These are phyloP conservation scores for Myiotriccus ornatus DNA, from an alignment of 2,797 vertebrate genomes.

Conservation along the genomic window DNA sequence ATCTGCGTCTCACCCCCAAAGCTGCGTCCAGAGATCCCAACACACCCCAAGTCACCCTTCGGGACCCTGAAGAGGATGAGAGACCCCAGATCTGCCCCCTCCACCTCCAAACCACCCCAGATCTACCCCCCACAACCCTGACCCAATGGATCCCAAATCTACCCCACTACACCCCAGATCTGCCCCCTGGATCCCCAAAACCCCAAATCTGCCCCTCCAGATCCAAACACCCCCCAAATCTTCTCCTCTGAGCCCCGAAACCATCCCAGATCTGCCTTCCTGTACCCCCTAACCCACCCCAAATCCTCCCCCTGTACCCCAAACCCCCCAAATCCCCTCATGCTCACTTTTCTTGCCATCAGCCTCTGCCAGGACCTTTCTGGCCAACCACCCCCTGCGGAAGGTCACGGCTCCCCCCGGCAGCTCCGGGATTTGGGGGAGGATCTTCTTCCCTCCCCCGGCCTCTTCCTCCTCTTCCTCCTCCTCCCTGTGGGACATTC, in stretches of 20 bases:
- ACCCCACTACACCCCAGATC: background rate
- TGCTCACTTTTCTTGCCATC: slow-evolving; percentile 92
- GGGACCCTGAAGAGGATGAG: background rate
- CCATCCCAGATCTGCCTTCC: background rate
- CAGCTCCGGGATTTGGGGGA: background rate
- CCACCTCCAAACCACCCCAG: background rate
- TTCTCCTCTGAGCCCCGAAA: background rate
- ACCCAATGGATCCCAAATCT: background rate
- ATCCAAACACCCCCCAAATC: too few species aligned
- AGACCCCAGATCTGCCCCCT: background rate
- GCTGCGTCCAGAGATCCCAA: background rate
- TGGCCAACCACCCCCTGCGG: slow-evolving; percentile 85
- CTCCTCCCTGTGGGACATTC: slow-evolving; percentile 74
- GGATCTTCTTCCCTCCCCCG: background rate
- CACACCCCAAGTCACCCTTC: too few species aligned
- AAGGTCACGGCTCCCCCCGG: slow-evolving; percentile 77
- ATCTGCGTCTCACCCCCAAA: background rate
- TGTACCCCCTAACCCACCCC: background rate
- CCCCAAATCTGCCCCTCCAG: background rate
- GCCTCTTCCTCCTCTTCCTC: slow-evolving; percentile 65
- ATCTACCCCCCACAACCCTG: background rate
- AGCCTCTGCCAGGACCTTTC: slow-evolving; percentile 86
- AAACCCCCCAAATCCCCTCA: background rate
- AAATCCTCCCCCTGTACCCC: background rate
- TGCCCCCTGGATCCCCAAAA: background rate